Evolutionary conservation across 2,797 vertebrate genomes (phyloP), one percentile per base, ranked within the genome.

Genomic region (Tympanoctomys barrerae): DNA sequence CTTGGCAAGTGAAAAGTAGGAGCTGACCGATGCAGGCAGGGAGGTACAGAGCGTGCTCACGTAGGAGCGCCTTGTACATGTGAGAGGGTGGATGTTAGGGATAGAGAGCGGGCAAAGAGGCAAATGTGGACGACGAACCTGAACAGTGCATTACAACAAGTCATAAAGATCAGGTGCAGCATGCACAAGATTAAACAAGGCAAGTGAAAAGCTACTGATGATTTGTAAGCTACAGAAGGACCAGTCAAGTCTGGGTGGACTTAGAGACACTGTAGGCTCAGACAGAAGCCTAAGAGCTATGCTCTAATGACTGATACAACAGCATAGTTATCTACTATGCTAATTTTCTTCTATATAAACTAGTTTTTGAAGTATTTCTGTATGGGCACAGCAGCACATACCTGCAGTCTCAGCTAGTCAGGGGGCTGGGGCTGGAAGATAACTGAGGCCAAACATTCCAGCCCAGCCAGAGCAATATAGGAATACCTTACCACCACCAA

Each of bases 271-370:
- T 12, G 1, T 18, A 42, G 33, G 12, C 66, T 83, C 21, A 62
- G 2, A 49, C 19, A 46, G 84, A 89, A 80, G 31, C 22, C 18
- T 70, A 8, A 22, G 54, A 68, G 54, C 49, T 14, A 14, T 19
- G 16, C 16, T 79, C 54, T 42, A 49, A 19, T 19, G 82, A 90
- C 52, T 24, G 46, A 6, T 7, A 1, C 2, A 42, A 1, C 2
- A 42, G 83, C 36, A 42, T 24, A 31, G 61, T 71, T 61, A 57
- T 71, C 83, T 80, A 18, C 46, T 91, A 5, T 9, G 61, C 7
- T 66, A 22, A 28, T 73, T 71, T 83, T 83, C 68, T 93, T 84
- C 42, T 82, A 92, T 62, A 91, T 82, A 90, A 82, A 46, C 59
- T 21, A 39, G 28, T 52, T 94, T 92, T 90, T 39, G 82, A 91